Conservation (phyloP, 2,113 vertebrate genomes). For the Centropus unirufus region DNA sequence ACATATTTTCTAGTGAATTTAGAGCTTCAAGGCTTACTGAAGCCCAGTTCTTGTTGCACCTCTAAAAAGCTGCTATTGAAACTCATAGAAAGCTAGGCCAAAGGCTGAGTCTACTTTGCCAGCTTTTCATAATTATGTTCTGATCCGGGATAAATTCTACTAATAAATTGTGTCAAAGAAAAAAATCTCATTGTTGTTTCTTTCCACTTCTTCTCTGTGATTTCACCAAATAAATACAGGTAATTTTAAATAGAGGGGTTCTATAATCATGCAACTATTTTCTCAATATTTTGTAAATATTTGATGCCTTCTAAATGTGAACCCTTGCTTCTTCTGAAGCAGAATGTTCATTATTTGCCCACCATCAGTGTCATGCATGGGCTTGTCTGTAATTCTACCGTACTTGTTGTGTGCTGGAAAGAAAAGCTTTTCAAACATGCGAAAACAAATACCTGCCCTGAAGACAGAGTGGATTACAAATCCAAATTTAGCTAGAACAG, state of each 20-base stretch:
- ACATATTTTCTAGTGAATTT: not conserved
- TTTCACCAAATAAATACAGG: not conserved
- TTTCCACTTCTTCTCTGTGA: not conserved
- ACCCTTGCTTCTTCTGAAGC: not conserved
- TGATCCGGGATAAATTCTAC: not conserved
- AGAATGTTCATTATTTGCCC: not conserved
- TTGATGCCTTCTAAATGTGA: not conserved
- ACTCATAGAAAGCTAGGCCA: not conserved
- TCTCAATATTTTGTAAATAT: not conserved
- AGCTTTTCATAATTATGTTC: not conserved
- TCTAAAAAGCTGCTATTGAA: not conserved
- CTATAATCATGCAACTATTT: not conserved
- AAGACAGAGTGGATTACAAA: not conserved
- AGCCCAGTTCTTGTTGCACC: not conserved
- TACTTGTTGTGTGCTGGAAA: not conserved
- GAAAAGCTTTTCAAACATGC: not conserved
- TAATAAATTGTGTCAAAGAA: not conserved
- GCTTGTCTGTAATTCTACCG: not conserved
- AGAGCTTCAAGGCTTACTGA: not conserved
- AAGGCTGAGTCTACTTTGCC: not conserved
- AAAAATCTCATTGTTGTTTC: not conserved
- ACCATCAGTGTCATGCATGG: fast-evolving
- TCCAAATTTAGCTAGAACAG: not conserved
- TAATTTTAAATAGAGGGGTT: not conserved
- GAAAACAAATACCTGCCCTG: not conserved